These are phyloP conservation scores for Vulpes lagopus DNA, from an alignment of 2,113 vertebrate genomes.

Conservation along the genomic window DNA sequence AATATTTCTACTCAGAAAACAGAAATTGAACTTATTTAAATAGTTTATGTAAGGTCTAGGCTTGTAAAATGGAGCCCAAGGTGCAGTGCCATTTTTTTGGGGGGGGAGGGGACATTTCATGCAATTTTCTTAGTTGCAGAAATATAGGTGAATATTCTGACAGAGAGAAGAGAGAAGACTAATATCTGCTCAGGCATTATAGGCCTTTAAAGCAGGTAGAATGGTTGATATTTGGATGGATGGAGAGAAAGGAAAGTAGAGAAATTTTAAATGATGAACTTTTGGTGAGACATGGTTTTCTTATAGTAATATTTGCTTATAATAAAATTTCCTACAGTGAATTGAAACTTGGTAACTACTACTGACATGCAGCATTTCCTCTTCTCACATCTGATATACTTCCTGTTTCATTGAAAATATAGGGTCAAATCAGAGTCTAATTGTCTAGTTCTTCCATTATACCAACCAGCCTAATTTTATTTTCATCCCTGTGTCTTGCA, in stretches of 20 bases:
- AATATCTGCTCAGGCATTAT: not conserved
- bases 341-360: conserved; percentile 2
- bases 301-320: not conserved
- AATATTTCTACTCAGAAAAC: conserved; percentile 11
- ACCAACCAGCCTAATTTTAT: not conserved
- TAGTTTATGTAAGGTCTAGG: not conserved
- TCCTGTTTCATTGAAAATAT: not conserved
- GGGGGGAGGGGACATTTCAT: not conserved
- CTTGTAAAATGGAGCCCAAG: not conserved
- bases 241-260: not conserved
- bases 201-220: not conserved
- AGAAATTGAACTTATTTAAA: conserved; percentile 20
- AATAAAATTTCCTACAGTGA: conserved; percentile 2
- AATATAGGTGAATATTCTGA: not conserved
- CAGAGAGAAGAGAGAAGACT: not conserved
- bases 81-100: not conserved
- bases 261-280: conserved; percentile 19
- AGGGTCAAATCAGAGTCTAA: not conserved
- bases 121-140: conserved; percentile 10
- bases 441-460: not conserved
- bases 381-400: not conserved
- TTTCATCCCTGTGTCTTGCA: not conserved
- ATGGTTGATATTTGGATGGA: not conserved
- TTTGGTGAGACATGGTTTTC: not conserved
- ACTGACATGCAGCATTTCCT: not conserved